Base-by-base conservation (phyloP, 2,113 vertebrate species). In the Phoxinus phoxinus region DNA sequence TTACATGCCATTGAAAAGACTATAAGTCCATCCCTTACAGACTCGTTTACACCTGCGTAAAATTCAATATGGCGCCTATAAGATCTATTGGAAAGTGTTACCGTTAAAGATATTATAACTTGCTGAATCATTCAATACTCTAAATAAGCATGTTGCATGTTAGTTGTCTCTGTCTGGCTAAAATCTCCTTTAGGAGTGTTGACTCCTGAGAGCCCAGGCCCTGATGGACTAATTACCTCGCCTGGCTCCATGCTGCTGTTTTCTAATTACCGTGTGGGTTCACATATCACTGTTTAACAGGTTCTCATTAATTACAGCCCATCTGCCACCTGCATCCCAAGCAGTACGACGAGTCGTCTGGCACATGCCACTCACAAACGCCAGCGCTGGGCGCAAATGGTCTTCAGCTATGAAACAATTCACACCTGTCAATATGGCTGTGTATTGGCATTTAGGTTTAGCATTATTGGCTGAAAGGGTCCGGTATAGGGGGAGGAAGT, bases 301-400 rank as follows among this genome's bases (percentile, higher is more conserved):
- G 90, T 84, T 88, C 85, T 91, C 93, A 93, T 95, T 94, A 94
- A 94, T 94, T 95, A 94, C 89, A 88, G 91, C 89, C 88, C 84
- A 41, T 85, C 79, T 89, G 89, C 89, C 84, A 81, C 89, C 77
- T 87, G 93, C 90, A 91, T 91, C 89, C 90, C 90, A 92, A 93
- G 88, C 85, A 91, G 77, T 84, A 41, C 46, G 37, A 59, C 61
- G 63, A 58, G 23, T 51, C 11, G 71, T 30, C 41, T 76, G 85
- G 84, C 88, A 63, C 48, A 19, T 84, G 78, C 77, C 78, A 84
- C 83, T 88, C 77, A 85, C 41, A 15, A 15, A 19, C 59, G 13
- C n/a, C 59, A 81, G 63, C 0, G 19, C 44, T 30, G 74, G 51
- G 74, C 65, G 19, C 4, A 3, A 71, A 78, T 8, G 10, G 21